Base-by-base conservation (phyloP, 2,797 vertebrate species). In the Tragelaphus oryx region DNA sequence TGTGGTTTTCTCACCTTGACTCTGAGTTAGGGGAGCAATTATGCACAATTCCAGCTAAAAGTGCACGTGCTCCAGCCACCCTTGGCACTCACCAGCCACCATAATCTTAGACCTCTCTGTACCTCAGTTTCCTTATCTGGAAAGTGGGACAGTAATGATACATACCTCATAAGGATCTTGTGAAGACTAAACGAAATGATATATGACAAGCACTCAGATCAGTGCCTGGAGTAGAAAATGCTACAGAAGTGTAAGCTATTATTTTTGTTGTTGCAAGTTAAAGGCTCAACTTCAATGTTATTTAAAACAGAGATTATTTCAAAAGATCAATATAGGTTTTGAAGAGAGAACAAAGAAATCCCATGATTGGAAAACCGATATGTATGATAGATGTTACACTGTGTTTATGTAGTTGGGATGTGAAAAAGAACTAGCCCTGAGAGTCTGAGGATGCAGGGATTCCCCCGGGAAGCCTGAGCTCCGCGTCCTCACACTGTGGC, bases 261-360 rank as follows among this genome's bases (percentile, higher is more conserved):
- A 41, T 5, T 5, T 54, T 60, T 55, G 11, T 28, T 24, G 41
- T 74, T 14, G 9, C 20, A 46, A 44, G 48, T 78, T 74, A 85
- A 85, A 91, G 78, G 18, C 33, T 50, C 78, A 54, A 48, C 48
- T 81, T 82, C 59, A 60, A 28, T 87, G 87, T 92, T 68, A 57
- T 71, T 85, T 76, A 92, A 71, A 65, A 87, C 59, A 76, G 14
- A 5, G 6, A 84, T 18, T 54, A 33, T 80, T 90, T 91, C 44
- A 91, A 90, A 82, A 96, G 65, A 68, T 88, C 65, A 33, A 26
- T 41, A 50, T 6, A 83, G 30, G 52, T 60, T 92, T 83, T 96
- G 89, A 94, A 94, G 33, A 75, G 52, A n/a, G 8, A 33, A 26
- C 46, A 88, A 90, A 91, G 54, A 91, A 92, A 71, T 28, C 54